These are phyloP conservation scores for Sceliomorpha sp. DNA, from an alignment of 2,888 invertebrate species.

Conservation along the genomic window DNA sequence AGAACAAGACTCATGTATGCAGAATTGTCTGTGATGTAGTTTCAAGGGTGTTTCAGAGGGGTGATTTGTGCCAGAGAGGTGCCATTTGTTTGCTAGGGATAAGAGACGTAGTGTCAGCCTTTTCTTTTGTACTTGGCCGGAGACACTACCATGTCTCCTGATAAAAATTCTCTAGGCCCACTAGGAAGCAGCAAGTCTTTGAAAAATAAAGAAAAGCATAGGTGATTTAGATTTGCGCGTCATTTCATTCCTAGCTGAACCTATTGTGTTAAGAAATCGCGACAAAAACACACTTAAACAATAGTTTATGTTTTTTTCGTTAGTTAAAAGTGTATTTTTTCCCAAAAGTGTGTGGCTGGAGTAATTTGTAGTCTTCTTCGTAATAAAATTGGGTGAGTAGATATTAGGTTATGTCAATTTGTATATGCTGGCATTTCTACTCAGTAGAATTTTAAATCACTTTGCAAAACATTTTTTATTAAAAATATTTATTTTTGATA, in stretches of 20 bases:
- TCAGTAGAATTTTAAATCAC: not conserved
- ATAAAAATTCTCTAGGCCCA: not conserved
- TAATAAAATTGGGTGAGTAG: slow-evolving; percentile 6
- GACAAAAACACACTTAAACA: not conserved
- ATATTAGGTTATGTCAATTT: slow-evolving; percentile 5
- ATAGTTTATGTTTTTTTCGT: not conserved
- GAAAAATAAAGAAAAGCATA: slow-evolving; percentile 1
- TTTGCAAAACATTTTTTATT: slow-evolving; percentile 4
- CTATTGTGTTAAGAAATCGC: not conserved
- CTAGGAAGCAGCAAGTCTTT: not conserved
- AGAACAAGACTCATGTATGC: too few species aligned
- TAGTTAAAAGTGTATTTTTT: not conserved
- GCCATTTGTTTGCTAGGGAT: too few species aligned
- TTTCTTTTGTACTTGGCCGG: too few species aligned
- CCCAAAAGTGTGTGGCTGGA: not conserved
- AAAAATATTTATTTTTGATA: not conserved
- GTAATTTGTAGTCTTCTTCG: not conserved
- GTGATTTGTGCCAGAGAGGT: too few species aligned
- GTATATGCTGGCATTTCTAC: slow-evolving; percentile 6
- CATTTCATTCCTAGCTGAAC: slow-evolving; percentile 1
- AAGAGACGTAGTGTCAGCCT: too few species aligned
- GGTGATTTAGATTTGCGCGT: not conserved
- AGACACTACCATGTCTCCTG: too few species aligned
- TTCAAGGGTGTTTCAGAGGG: too few species aligned
- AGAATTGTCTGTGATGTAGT: too few species aligned